These are phyloP conservation scores for Manis javanica DNA, from an alignment of 2,797 vertebrate genomes.

Conservation along the genomic window DNA sequence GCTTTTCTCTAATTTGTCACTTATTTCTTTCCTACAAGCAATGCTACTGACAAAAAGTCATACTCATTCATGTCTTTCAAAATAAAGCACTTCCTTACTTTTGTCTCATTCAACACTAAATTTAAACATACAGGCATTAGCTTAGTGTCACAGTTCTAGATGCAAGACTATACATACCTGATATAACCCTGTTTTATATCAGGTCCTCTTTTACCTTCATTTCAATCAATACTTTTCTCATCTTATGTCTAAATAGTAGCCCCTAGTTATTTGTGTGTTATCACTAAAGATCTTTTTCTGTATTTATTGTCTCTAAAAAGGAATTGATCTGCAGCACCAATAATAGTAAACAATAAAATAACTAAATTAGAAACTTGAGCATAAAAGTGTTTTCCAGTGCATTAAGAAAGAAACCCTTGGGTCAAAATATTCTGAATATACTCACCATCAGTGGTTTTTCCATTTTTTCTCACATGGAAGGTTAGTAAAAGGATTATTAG, in stretches of 20 bases:
- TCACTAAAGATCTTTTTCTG: background rate
- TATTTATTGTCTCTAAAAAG: background rate
- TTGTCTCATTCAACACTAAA: background rate
- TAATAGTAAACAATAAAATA: background rate
- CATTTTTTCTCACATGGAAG: background rate
- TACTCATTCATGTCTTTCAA: background rate
- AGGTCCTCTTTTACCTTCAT: background rate
- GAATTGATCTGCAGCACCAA: background rate
- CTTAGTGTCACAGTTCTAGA: background rate
- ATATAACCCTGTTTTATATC: background rate
- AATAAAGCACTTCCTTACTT: background rate
- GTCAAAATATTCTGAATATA: background rate
- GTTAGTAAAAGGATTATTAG: conserved; percentile 5
- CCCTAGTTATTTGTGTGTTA: background rate
- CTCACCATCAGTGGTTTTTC: background rate
- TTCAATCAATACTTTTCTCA: background rate
- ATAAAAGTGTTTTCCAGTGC: background rate
- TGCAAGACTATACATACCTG: background rate
- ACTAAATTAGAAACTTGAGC: background rate
- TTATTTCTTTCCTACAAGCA: background rate
- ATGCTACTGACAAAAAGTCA: background rate
- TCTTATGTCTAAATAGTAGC: background rate
- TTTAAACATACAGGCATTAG: background rate
- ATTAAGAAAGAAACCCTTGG: background rate
- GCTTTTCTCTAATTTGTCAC: background rate